phyloP scores from a whole-genome alignment of 2,888 invertebrate species.

The Tipula helvola region DNA sequence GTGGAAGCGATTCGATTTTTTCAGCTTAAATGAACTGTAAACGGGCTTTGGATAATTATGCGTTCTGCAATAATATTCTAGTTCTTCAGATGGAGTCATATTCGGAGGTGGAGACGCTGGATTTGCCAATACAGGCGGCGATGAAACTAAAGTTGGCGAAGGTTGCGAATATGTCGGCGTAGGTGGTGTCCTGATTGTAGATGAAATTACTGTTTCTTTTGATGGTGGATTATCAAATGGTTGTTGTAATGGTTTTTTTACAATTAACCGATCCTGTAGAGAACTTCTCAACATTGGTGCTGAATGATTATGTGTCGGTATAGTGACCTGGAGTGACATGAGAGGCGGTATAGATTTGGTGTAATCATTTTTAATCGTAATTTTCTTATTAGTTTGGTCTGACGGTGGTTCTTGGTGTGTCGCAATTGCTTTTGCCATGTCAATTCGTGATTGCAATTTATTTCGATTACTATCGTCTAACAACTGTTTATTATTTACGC shows the following conservation, averaged over 20 bases:
- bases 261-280: not conserved
- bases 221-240: not conserved
- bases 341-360: not conserved
- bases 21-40: slow-evolving; percentile 23
- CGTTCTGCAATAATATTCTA: slow-evolving; percentile 24
- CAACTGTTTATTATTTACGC: slow-evolving; percentile 18
- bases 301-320: not conserved
- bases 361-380: not conserved
- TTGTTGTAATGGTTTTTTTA: not conserved
- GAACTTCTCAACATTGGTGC: not conserved
- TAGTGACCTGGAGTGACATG: not conserved
- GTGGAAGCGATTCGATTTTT: slow-evolving; percentile 21
- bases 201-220: not conserved
- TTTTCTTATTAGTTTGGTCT: not conserved
- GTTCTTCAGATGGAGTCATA: not conserved
- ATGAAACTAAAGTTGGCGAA: not conserved
- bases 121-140: not conserved
- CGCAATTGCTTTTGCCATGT: not conserved
- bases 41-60: slow-evolving; percentile 21
- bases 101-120: not conserved
- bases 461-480: slow-evolving; percentile 15
- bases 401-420: not conserved
- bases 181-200: not conserved
- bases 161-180: not conserved
- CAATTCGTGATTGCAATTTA: not conserved